Percentiles rank a stretch among this genome's conserved stretches.
phyloP scores from a whole-genome alignment of 2,797 vertebrate species.

The Arctocebus calabarensis region DNA sequence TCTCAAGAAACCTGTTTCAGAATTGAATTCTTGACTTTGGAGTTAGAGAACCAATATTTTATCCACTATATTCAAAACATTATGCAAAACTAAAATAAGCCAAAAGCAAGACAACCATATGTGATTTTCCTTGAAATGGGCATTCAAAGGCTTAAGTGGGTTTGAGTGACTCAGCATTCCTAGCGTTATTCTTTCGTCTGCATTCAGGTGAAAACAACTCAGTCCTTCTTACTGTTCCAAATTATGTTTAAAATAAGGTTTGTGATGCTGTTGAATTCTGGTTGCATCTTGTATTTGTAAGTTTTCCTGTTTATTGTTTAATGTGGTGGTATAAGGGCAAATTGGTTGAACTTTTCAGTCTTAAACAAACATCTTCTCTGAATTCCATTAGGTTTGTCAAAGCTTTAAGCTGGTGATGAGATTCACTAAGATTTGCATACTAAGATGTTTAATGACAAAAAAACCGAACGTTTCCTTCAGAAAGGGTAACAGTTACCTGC shows the following conservation, averaged over 20 bases:
- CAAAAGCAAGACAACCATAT: not conserved
- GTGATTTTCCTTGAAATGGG: constrained; percentile 35
- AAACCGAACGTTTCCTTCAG: not conserved
- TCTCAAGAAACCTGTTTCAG: constrained; percentile 18
- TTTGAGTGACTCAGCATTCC: not conserved
- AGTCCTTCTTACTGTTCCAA: not conserved
- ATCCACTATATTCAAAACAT: not conserved
- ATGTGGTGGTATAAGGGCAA: not conserved
- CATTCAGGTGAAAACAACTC: not conserved
- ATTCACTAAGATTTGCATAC: not conserved
- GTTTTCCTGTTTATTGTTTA: not conserved
- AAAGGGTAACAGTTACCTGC: not conserved
- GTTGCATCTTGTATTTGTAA: not conserved
- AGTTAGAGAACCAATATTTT: constrained; percentile 22
- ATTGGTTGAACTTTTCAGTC: not conserved
- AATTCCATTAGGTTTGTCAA: not conserved
- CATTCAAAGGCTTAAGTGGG: not conserved
- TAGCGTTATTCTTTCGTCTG: constrained; percentile 6
- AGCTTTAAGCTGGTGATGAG: not conserved
- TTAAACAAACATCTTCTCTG: constrained; percentile 23
- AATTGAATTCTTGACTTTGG: not conserved
- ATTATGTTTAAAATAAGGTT: constrained; percentile 6
- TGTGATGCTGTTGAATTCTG: constrained; percentile 33
- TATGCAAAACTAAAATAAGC: constrained; percentile 28
- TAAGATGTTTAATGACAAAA: not conserved